A percentile compares a stretch with the other conserved stretches of the same genome.
phyloP scores from a whole-genome alignment of 1,140 invertebrate genomes.

The Scaptomyza montana region DNA sequence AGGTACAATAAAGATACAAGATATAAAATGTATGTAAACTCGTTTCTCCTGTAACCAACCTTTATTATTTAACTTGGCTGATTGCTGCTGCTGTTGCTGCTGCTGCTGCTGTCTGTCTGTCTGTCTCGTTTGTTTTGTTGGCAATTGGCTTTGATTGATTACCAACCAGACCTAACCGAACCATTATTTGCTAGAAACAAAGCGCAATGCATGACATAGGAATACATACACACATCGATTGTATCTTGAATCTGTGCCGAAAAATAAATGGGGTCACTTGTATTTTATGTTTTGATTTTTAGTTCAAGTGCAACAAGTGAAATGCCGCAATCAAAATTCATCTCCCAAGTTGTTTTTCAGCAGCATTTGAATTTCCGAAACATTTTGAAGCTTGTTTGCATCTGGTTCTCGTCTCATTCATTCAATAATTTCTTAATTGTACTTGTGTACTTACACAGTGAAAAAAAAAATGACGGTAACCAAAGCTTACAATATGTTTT shows the following conservation, averaged over 20 bases:
- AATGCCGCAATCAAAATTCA: slow-evolving; percentile 24
- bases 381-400: slow-evolving; percentile 38
- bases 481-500: not conserved
- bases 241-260: not conserved
- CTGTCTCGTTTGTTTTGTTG: not conserved
- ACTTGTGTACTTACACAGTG: slow-evolving; percentile 13
- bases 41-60: slow-evolving; percentile 37
- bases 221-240: slow-evolving; percentile 24
- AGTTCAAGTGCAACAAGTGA: slow-evolving; percentile 71
- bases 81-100: not conserved
- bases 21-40: slow-evolving; percentile 23
- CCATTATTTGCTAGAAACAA: slow-evolving; percentile 26
- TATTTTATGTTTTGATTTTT: slow-evolving; percentile 6
- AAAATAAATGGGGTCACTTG: slow-evolving; percentile 57
- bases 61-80: slow-evolving; percentile 43
- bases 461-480: not conserved
- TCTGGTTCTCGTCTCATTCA: slow-evolving; percentile 28
- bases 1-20: slow-evolving; percentile 14
- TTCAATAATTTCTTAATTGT: slow-evolving; percentile 50
- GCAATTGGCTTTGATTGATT: slow-evolving; percentile 49
- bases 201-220: slow-evolving; percentile 37
- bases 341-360: not conserved
- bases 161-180: slow-evolving; percentile 18
- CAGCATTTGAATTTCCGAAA: not conserved
- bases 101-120: slow-evolving; percentile 3